phyloP scores from a whole-genome alignment of 2,113 vertebrate genomes.

The Paradisaea rubra region DNA sequence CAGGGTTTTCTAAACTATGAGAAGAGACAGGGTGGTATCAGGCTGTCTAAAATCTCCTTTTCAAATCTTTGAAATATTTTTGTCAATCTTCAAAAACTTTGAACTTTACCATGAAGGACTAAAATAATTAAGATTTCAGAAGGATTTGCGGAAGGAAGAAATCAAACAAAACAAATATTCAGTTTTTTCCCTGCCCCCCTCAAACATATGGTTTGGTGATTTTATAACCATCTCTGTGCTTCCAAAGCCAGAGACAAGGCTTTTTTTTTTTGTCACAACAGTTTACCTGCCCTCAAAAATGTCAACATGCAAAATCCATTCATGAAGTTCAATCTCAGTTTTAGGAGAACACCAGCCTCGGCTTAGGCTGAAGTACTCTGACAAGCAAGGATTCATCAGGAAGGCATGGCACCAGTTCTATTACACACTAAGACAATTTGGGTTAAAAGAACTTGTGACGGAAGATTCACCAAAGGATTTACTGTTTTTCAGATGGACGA shows the following conservation, averaged over 20 bases:
- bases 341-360: not conserved
- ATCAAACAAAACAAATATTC: not conserved
- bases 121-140: not conserved
- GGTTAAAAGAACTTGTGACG: not conserved
- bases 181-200: not conserved
- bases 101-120: not conserved
- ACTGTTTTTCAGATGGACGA: not conserved
- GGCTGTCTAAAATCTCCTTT: not conserved
- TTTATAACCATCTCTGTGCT: not conserved
- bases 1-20: not conserved
- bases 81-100: not conserved
- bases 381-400: accelerated
- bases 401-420: not conserved
- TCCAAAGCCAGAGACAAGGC: not conserved
- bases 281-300: not conserved
- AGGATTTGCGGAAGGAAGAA: not conserved
- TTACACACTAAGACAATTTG: accelerated
- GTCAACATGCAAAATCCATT: not conserved
- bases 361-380: not conserved
- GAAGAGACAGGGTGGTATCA: not conserved
- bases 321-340: not conserved
- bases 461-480: not conserved
- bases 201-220: not conserved
- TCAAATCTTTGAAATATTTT: not conserved
- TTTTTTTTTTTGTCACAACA: not conserved